phyloP scores from a whole-genome alignment of 2,113 vertebrate genomes.

The Picathartes gymnocephalus region DNA sequence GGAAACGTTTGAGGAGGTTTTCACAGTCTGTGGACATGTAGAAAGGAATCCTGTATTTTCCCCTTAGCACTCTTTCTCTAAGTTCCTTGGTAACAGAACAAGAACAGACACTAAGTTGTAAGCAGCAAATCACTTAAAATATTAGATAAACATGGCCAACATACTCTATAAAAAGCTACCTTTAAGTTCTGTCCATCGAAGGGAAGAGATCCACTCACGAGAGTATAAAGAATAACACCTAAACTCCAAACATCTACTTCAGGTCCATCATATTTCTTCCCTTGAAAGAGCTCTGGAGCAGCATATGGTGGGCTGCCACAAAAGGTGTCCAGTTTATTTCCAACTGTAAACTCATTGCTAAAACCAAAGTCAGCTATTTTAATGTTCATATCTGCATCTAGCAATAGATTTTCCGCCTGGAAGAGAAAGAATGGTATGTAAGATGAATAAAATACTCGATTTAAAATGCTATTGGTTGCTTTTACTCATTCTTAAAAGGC shows the following conservation, averaged over 20 bases:
- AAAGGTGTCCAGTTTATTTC: slow-evolving; percentile 98
- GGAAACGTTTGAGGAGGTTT: slow-evolving; percentile 97
- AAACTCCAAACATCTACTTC: slow-evolving; percentile 99
- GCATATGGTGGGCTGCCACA: slow-evolving; percentile 97
- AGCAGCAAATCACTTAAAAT: neutral
- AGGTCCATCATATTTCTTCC: slow-evolving; percentile 97
- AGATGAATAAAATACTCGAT: neutral
- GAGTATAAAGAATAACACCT: slow-evolving; percentile 96
- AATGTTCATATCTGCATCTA: slow-evolving; percentile 99
- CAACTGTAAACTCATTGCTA: slow-evolving; percentile 96
- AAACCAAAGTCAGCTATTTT: slow-evolving; percentile 99
- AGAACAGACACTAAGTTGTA: neutral
- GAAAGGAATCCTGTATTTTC: slow-evolving; percentile 98
- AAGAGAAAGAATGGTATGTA: slow-evolving; percentile 51
- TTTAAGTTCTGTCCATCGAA: slow-evolving; percentile 98
- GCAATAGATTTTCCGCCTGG: slow-evolving; percentile 96
- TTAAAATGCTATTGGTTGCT: neutral
- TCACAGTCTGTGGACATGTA: slow-evolving; percentile 99
- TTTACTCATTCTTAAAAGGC: neutral
- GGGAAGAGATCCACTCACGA: slow-evolving; percentile 97
- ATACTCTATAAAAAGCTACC: slow-evolving; percentile 62
- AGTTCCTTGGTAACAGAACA: slow-evolving; percentile 79
- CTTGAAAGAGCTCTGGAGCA: slow-evolving; percentile 97
- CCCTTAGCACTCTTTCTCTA: slow-evolving; percentile 93
- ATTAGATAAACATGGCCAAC: neutral